phyloP scores from a whole-genome alignment of 2,888 invertebrate species.

The Isotomurus palustris region DNA sequence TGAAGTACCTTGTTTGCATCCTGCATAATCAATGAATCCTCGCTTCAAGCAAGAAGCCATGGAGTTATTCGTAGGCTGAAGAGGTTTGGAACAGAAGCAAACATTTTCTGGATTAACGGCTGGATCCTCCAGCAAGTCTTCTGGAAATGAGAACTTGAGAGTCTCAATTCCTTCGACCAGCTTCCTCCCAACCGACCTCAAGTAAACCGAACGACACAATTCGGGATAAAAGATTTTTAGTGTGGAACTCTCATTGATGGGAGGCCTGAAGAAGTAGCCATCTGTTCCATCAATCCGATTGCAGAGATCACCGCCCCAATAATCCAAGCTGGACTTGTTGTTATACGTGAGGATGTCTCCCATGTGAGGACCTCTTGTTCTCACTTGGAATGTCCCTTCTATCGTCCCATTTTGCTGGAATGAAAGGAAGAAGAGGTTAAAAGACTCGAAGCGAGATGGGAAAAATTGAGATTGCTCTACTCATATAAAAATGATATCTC shows the following conservation, averaged over 20 bases:
- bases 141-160: slow-evolving; percentile 22
- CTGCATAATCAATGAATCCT: slow-evolving; percentile 33
- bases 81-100: slow-evolving; percentile 32
- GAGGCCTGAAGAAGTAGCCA: slow-evolving; percentile 29
- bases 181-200: slow-evolving; percentile 21
- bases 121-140: slow-evolving; percentile 29
- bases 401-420: slow-evolving; percentile 25
- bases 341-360: slow-evolving; percentile 28
- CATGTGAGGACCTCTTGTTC: slow-evolving; percentile 20
- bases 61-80: slow-evolving; percentile 22
- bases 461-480: not conserved
- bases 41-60: slow-evolving; percentile 24
- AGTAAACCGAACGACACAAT: slow-evolving; percentile 29
- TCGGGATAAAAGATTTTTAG: slow-evolving; percentile 35
- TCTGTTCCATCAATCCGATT: slow-evolving; percentile 35
- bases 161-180: slow-evolving; percentile 22
- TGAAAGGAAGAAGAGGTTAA: not conserved
- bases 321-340: slow-evolving; percentile 25
- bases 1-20: slow-evolving; percentile 32
- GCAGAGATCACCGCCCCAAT: slow-evolving; percentile 29
- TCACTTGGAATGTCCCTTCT: slow-evolving; percentile 25
- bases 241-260: slow-evolving; percentile 23
- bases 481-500: not conserved
- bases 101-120: slow-evolving; percentile 20
- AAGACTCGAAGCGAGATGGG: not conserved